Evolutionary conservation across 2,113 vertebrate genomes (phyloP).

Genomic region (Psammodynastes pulverulentus): DNA sequence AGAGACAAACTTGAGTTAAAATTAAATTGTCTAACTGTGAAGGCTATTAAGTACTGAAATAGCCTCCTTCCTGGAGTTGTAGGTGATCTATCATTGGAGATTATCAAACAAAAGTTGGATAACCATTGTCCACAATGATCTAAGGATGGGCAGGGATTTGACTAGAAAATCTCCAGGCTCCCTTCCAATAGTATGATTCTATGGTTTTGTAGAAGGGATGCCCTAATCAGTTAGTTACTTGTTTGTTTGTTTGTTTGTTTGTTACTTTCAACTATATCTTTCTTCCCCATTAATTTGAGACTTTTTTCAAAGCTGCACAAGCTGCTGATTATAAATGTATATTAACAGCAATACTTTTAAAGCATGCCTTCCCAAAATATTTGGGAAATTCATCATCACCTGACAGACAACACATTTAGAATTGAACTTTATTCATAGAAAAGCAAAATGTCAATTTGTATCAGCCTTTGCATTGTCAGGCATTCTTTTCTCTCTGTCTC

Average conservation of each 20-base stretch:
- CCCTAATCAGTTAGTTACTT: neutral
- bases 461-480: neutral
- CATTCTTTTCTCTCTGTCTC: neutral
- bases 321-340: neutral
- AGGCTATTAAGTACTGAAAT: neutral
- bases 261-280: neutral
- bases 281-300: neutral
- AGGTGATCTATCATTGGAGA: neutral
- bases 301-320: neutral
- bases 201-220: neutral
- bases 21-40: neutral
- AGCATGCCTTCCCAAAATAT: neutral
- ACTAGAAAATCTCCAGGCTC: neutral
- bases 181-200: neutral
- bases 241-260: neutral
- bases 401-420: neutral
- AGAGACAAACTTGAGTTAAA: neutral
- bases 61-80: neutral
- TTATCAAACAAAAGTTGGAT: neutral
- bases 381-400: neutral
- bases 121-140: neutral
- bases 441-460: neutral
- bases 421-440: neutral
- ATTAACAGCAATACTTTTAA: neutral
- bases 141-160: neutral